Conservation (phyloP, 2,113 vertebrate genomes). For the Rhabdornis inornatus region DNA sequence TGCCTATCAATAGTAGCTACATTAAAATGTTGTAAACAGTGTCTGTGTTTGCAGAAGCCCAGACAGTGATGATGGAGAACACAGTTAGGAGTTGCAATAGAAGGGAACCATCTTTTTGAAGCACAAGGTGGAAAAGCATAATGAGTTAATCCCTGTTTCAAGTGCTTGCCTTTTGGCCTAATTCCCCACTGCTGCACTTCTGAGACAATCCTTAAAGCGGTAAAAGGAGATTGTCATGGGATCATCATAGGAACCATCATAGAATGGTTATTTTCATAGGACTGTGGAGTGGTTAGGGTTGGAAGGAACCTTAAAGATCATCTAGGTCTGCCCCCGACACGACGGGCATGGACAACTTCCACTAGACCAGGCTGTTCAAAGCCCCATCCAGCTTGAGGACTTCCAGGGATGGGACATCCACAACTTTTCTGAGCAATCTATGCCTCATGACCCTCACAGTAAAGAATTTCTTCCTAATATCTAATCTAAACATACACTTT, state of each 20-base stretch:
- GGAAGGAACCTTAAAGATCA: not conserved
- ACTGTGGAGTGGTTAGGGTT: not conserved
- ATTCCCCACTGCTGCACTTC: not conserved
- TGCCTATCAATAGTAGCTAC: not conserved
- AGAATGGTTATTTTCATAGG: not conserved
- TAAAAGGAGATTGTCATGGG: not conserved
- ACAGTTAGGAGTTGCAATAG: not conserved
- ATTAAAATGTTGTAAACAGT: not conserved
- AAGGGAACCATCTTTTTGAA: not conserved
- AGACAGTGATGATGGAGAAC: not conserved
- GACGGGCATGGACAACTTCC: not conserved
- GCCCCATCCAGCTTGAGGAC: not conserved
- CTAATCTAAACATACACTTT: not conserved
- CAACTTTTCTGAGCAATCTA: not conserved
- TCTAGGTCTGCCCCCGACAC: rapidly evolving
- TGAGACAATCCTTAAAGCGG: not conserved
- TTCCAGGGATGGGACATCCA: not conserved
- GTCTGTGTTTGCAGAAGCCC: not conserved
- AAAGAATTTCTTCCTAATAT: not conserved
- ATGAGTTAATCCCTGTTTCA: not conserved
- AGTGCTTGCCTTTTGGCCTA: not conserved
- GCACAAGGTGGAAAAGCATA: not conserved
- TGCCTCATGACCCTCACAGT: not conserved
- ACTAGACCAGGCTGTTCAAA: not conserved
- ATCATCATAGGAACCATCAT: not conserved